phyloP scores from a whole-genome alignment of 2,888 invertebrate genomes.

The Strigamia crassipes region DNA sequence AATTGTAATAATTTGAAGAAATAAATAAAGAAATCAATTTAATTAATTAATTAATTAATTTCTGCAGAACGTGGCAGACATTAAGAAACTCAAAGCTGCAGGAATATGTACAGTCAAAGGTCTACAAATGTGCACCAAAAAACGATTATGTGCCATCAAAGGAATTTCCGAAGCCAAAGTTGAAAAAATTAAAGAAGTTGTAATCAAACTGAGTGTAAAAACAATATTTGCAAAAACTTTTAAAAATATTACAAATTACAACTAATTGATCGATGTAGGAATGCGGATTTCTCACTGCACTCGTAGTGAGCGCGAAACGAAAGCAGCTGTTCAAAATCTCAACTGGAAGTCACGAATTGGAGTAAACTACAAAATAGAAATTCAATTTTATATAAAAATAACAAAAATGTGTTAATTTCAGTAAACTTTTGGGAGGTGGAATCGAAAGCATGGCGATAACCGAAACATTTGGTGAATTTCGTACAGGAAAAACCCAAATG shows the following conservation, averaged over 20 bases:
- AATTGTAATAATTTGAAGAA: constrained; percentile 61
- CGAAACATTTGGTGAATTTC: constrained; percentile 81
- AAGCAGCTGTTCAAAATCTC: constrained; percentile 72
- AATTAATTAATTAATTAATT: not conserved
- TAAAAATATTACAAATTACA: not conserved
- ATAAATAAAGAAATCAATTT: not conserved
- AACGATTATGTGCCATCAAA: constrained; percentile 72
- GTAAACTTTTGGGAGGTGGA: constrained; percentile 76
- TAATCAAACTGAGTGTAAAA: constrained; percentile 66
- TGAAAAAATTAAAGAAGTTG: constrained; percentile 78
- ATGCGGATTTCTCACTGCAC: constrained; percentile 72
- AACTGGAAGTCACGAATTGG: constrained; percentile 67
- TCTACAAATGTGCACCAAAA: constrained; percentile 77
- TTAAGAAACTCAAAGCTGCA: constrained; percentile 74
- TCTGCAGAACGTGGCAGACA: constrained; percentile 69
- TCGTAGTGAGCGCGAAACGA: constrained; percentile 73
- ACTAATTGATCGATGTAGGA: not conserved
- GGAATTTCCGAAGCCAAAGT: constrained; percentile 78
- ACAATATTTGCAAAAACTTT: not conserved
- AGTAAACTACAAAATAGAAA: constrained; percentile 63
- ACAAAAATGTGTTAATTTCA: constrained; percentile 55
- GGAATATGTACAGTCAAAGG: constrained; percentile 82
- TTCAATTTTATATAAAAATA: constrained; percentile 24
- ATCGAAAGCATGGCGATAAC: constrained; percentile 84
- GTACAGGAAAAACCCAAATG: constrained; percentile 80